Evolutionary conservation across 2,113 vertebrate genomes (phyloP).

Genomic region (Bungarus multicinctus): DNA sequence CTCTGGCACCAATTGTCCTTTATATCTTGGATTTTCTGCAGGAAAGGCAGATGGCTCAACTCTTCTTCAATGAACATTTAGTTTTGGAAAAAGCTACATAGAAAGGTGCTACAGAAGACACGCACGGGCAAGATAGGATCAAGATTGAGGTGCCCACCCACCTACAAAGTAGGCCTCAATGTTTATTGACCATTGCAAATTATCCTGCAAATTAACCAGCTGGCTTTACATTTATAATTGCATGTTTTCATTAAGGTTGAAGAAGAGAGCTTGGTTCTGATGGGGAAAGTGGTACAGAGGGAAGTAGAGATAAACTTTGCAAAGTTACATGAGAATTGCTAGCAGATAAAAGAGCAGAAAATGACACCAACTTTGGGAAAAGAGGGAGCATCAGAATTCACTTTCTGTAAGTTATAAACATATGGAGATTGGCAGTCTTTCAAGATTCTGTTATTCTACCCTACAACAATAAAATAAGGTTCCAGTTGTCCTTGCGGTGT

Average conservation of each 20-base stretch:
- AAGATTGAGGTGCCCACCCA: background rate
- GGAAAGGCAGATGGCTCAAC: background rate
- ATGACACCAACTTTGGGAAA: background rate
- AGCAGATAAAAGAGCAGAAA: background rate
- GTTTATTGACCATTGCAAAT: background rate
- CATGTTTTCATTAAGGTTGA: background rate
- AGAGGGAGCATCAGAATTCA: background rate
- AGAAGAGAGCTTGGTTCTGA: background rate
- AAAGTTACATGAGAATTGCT: background rate
- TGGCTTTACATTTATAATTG: background rate
- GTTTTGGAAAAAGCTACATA: background rate
- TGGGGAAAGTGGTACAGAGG: background rate
- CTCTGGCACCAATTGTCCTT: background rate
- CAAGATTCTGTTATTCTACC: background rate
- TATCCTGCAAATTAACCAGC: background rate
- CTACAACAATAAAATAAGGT: background rate
- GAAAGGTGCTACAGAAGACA: background rate
- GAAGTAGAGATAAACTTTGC: background rate
- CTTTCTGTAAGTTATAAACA: background rate
- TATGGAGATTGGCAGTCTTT: background rate
- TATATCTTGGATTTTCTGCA: background rate
- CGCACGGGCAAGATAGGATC: background rate
- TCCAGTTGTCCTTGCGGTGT: background rate
- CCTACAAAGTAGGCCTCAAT: background rate
- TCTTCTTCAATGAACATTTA: background rate